Conservation (phyloP, 2,797 vertebrate genomes). For the Podarcis lilfordi region DNA sequence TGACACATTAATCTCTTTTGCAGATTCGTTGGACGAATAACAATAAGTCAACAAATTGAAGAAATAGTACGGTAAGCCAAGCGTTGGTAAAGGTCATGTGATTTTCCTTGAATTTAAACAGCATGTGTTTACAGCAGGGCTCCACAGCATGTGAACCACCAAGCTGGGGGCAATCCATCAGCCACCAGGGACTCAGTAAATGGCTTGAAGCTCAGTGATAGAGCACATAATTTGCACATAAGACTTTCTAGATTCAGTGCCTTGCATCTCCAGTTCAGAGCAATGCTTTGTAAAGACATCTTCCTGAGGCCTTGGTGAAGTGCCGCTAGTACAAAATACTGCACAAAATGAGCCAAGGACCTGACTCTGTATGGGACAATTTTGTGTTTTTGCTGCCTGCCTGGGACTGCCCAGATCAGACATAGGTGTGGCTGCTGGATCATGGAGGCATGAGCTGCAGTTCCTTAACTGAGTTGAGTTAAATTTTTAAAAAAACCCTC, state of each 20-base stretch:
- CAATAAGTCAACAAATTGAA: slow-evolving; percentile 87
- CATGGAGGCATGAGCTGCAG: background rate
- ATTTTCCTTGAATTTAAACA: background rate
- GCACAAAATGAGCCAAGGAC: background rate
- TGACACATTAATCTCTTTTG: slow-evolving; percentile 55
- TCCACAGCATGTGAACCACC: background rate
- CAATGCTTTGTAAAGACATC: background rate
- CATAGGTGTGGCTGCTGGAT: background rate
- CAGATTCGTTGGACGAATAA: slow-evolving; percentile 95
- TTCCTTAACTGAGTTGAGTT: background rate
- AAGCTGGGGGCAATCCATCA: background rate
- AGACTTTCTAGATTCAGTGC: background rate
- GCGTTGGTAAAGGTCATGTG: background rate
- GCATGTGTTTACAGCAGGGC: background rate
- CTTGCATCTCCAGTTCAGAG: background rate
- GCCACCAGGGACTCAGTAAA: no score
- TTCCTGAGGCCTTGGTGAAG: background rate
- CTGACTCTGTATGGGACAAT: background rate
- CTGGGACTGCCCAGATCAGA: background rate
- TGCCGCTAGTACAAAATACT: background rate
- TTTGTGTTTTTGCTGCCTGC: background rate
- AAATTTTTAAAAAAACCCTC: no score
- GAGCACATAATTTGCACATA: background rate
- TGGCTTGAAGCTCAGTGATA: background rate
- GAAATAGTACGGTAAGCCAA: slow-evolving; percentile 92